Conservation (phyloP, 2,797 vertebrate genomes). For the Cyclura pinguis region DNA sequence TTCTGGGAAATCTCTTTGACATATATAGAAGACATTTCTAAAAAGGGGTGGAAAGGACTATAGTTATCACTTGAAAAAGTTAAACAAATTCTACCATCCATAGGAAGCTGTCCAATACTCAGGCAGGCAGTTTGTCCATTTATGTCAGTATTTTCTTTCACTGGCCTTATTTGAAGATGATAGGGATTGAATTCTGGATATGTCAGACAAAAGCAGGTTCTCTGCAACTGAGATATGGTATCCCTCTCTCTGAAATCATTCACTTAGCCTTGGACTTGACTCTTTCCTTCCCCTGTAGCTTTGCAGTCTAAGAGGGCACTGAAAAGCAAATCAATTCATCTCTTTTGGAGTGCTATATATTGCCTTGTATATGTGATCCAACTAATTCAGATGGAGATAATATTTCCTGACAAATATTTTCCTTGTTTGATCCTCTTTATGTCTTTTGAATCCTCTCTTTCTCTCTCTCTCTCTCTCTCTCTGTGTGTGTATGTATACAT, state of each 20-base stretch:
- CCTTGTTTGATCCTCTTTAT: background rate
- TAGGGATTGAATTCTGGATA: background rate
- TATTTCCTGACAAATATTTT: background rate
- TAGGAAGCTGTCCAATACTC: background rate
- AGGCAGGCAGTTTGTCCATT: background rate
- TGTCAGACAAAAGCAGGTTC: background rate
- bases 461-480: no score
- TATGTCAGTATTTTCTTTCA: background rate
- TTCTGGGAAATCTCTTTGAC: background rate
- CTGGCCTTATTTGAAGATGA: background rate
- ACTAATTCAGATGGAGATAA: background rate
- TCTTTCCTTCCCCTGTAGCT: background rate
- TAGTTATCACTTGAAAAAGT: no score
- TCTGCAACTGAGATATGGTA: no score
- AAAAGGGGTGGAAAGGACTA: no score
- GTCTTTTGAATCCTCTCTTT: background rate
- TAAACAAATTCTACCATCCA: no score
- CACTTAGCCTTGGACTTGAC: background rate
- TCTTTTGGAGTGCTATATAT: no score
- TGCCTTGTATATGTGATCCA: background rate
- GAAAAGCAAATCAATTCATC: background rate
- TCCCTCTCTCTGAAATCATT: background rate
- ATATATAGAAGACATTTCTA: no score
- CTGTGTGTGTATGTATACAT: no score
- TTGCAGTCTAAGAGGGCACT: background rate